phyloP scores from a whole-genome alignment of 2,888 invertebrate species.

The Hypercompe scribonia region DNA sequence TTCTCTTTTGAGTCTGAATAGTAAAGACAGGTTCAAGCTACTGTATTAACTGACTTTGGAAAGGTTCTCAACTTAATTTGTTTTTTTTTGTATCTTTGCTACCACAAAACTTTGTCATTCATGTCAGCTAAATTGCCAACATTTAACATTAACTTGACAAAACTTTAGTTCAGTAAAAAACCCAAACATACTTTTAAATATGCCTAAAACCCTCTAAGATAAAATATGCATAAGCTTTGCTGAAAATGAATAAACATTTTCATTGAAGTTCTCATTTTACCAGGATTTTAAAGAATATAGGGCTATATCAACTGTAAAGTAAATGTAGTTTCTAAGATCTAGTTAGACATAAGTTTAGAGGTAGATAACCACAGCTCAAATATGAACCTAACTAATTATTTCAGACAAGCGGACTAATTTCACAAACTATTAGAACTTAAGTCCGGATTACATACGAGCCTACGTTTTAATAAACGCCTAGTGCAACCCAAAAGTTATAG shows the following conservation, averaged over 20 bases:
- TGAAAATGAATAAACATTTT: too few species aligned
- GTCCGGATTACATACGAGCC: conserved; percentile 53
- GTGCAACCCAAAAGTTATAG: conserved; percentile 70
- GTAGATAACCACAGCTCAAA: conserved; percentile 1
- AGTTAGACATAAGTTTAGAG: neutral
- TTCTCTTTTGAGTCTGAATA: neutral
- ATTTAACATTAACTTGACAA: too few species aligned
- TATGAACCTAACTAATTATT: conserved; percentile 30
- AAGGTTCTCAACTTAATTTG: neutral
- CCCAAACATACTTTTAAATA: too few species aligned
- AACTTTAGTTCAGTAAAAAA: too few species aligned
- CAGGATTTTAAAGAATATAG: too few species aligned
- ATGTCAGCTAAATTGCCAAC: neutral
- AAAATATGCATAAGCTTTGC: too few species aligned
- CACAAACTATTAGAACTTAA: conserved; percentile 55
- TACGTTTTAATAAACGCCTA: conserved; percentile 70
- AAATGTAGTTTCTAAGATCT: neutral
- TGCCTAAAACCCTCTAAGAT: too few species aligned
- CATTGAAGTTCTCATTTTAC: neutral
- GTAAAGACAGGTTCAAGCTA: neutral
- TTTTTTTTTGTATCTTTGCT: neutral
- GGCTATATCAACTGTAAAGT: neutral
- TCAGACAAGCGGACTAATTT: conserved; percentile 29
- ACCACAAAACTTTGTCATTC: neutral
- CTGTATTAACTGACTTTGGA: neutral